Percentiles rank a stretch among this genome's conserved stretches.
Conservation (phyloP, 2,797 vertebrate species). For the Sebastes elongatus region DNA sequence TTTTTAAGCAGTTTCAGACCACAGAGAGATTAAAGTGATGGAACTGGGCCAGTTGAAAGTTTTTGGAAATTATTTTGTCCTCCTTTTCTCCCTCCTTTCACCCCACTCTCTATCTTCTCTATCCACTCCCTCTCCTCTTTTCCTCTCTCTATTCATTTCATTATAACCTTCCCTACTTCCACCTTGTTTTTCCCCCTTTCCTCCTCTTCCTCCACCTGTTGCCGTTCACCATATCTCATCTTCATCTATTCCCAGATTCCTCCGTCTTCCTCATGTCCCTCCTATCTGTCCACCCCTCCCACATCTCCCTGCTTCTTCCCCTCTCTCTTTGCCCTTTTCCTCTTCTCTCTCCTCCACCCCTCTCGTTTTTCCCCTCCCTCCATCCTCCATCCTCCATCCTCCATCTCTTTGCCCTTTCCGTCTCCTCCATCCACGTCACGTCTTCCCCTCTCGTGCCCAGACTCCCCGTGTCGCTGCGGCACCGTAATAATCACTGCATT, state of each 20-base stretch:
- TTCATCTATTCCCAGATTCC: background rate
- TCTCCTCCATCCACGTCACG: slow-evolving; percentile 47
- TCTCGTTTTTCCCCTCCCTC: background rate
- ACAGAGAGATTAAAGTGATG: background rate
- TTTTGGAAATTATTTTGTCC: slow-evolving; percentile 24
- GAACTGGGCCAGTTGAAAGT: background rate
- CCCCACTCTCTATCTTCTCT: slow-evolving; percentile 16
- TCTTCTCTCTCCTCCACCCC: background rate
- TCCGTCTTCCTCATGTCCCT: background rate
- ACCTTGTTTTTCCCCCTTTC: background rate
- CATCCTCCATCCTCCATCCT: background rate
- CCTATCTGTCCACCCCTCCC: background rate
- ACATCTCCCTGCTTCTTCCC: background rate
- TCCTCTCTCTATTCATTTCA: background rate
- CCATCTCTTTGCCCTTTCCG: slow-evolving; percentile 43
- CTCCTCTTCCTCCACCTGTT: slow-evolving; percentile 23
- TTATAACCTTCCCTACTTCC: background rate
- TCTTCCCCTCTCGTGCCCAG: slow-evolving; percentile 38
- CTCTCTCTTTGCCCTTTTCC: background rate
- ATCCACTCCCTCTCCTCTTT: background rate
- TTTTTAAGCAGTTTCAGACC: background rate
- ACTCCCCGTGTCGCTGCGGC: slow-evolving; percentile 53
- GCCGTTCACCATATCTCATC: slow-evolving; percentile 13
- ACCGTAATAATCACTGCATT: slow-evolving; percentile 74
- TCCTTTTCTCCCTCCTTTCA: slow-evolving; percentile 26